Evolutionary conservation across 2,888 invertebrate genomes (phyloP).

Genomic region (Xylophagus ater): DNA sequence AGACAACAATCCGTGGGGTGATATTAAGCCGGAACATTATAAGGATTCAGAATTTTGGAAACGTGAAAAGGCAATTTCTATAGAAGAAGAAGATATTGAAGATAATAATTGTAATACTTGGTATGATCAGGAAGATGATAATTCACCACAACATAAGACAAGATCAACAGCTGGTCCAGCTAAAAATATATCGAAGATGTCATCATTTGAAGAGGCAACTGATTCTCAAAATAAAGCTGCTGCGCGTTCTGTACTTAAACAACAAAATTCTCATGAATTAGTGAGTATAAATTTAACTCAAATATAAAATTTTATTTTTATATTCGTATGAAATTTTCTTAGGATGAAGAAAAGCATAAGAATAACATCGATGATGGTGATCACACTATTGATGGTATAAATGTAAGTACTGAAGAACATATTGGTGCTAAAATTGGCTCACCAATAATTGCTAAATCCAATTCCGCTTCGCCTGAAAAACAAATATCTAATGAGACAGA

Average conservation of each 20-base stretch:
- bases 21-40: conserved; percentile 32
- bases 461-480: neutral
- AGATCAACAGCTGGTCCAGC: neutral
- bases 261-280: conserved; percentile 24
- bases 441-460: conserved; percentile 21
- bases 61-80: conserved; percentile 33
- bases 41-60: conserved; percentile 36
- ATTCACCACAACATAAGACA: neutral
- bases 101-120: neutral
- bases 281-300: conserved; percentile 6
- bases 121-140: conserved; percentile 1
- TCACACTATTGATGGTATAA: neutral
- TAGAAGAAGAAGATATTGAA: conserved; percentile 29
- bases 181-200: conserved; percentile 27
- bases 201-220: conserved; percentile 37
- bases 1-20: conserved; percentile 35
- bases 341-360: too few relatives aligned
- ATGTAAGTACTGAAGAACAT: conserved; percentile 8
- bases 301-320: too few relatives aligned
- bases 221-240: conserved; percentile 31
- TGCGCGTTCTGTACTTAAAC: conserved; percentile 22
- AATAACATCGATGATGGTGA: too few relatives aligned
- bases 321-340: too few relatives aligned
- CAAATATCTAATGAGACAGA: neutral
- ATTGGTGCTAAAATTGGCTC: conserved; percentile 12